Conservation (phyloP, 2,113 vertebrate species). For the Stictonetta naevosa region DNA sequence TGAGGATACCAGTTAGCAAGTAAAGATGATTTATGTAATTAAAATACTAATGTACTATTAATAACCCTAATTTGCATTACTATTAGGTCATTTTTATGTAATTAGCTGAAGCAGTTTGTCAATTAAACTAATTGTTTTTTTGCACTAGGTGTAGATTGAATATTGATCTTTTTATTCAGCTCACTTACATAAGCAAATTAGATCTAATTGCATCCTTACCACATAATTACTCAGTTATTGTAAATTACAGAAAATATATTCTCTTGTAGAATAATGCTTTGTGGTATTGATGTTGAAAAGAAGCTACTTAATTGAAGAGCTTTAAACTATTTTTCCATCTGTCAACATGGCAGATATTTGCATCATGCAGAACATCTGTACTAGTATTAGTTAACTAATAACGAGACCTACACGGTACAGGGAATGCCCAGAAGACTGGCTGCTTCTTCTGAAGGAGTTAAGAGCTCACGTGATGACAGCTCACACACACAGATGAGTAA, state of each 20-base stretch:
- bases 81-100: slow-evolving; percentile 76
- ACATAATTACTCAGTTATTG: slow-evolving; percentile 74
- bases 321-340: slow-evolving; percentile 49
- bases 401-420: not conserved
- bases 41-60: slow-evolving; percentile 75
- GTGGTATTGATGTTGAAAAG: slow-evolving; percentile 26
- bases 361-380: not conserved
- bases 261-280: slow-evolving; percentile 52
- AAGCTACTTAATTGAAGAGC: slow-evolving; percentile 48
- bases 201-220: slow-evolving; percentile 75
- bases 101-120: slow-evolving; percentile 76
- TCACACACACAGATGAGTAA: not conserved
- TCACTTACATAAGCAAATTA: slow-evolving; percentile 81
- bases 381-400: not conserved
- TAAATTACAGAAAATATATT: slow-evolving; percentile 57
- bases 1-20: slow-evolving; percentile 6
- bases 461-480: not conserved
- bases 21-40: slow-evolving; percentile 72
- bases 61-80: slow-evolving; percentile 70
- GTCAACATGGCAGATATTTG: not conserved
- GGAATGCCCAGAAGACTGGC: not conserved
- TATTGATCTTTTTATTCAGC: slow-evolving; percentile 78
- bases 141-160: slow-evolving; percentile 76
- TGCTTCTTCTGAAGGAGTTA: not conserved
- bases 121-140: slow-evolving; percentile 81